A percentile compares a stretch with the other conserved stretches of the same genome.
phyloP scores from a whole-genome alignment of 2,113 vertebrate species.

The Phaethon lepturus region DNA sequence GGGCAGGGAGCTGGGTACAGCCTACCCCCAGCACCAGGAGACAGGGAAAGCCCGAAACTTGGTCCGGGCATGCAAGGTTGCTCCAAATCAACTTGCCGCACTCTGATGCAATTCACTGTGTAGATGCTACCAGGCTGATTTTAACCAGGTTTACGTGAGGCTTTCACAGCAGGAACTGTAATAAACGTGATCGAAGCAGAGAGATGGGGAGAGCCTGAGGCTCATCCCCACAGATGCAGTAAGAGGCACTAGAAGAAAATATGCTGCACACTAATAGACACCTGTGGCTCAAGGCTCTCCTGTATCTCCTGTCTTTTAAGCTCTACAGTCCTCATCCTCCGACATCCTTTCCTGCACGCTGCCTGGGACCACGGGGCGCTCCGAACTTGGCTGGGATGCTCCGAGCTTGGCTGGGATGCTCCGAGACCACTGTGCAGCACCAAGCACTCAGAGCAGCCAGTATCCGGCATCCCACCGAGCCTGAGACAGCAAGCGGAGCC shows the following conservation, averaged over 20 bases:
- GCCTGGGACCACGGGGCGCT: background rate
- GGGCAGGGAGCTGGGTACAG: background rate
- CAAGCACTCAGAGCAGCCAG: background rate
- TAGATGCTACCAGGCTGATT: background rate
- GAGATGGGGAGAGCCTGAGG: background rate
- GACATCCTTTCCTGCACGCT: no score
- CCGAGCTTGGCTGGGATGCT: background rate
- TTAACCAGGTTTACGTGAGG: background rate
- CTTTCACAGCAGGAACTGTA: background rate
- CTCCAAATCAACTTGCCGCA: background rate
- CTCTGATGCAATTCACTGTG: background rate
- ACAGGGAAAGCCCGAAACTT: background rate
- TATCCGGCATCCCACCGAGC: background rate
- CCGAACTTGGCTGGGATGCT: background rate
- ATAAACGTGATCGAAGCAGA: background rate
- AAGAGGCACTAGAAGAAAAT: background rate
- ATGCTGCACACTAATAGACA: fast-evolving
- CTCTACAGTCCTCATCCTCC: background rate
- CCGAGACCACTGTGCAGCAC: background rate
- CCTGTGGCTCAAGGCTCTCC: background rate
- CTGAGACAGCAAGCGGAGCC: background rate
- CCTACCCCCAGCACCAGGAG: background rate
- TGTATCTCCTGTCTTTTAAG: background rate
- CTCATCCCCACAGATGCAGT: background rate
- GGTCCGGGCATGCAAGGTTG: no score